Percentiles rank a stretch among this genome's conserved stretches.
These are phyloP conservation scores for Monomorium pharaonis DNA, from an alignment of 1,140 invertebrate species.

Conservation along the genomic window DNA sequence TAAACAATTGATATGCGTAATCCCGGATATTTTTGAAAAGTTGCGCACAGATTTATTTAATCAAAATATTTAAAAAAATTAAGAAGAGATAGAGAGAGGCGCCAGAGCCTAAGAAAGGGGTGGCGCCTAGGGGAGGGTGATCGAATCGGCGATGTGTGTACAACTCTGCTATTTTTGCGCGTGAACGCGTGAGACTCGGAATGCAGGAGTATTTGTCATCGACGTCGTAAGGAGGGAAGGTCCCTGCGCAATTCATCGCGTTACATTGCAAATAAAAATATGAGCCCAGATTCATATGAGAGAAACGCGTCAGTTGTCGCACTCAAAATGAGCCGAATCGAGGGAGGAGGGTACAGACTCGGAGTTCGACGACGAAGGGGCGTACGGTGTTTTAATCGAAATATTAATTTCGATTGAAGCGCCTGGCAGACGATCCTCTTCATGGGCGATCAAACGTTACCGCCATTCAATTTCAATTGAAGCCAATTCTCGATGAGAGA, in stretches of 20 bases:
- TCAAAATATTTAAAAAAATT: slow-evolving; percentile 5
- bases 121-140: slow-evolving; percentile 7
- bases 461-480: slow-evolving; percentile 35
- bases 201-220: slow-evolving; percentile 38
- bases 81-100: slow-evolving; percentile 18
- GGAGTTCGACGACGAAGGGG: neutral
- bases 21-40: slow-evolving; percentile 7
- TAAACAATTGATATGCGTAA: neutral
- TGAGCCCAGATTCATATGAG: neutral
- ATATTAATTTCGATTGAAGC: slow-evolving; percentile 39
- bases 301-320: neutral
- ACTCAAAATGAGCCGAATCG: neutral
- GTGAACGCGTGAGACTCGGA: slow-evolving; percentile 50
- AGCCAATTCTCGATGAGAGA: neutral
- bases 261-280: slow-evolving; percentile 7
- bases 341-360: neutral
- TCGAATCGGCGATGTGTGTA: slow-evolving; percentile 34
- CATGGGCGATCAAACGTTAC: slow-evolving; percentile 1
- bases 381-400: slow-evolving; percentile 7
- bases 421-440: neutral
- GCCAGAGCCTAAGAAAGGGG: slow-evolving; percentile 28
- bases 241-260: neutral
- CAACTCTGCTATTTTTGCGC: slow-evolving; percentile 64
- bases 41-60: slow-evolving; percentile 47
- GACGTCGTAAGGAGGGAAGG: neutral